Base-by-base conservation (phyloP, 2,888 invertebrate species). In the Arge pagana region DNA sequence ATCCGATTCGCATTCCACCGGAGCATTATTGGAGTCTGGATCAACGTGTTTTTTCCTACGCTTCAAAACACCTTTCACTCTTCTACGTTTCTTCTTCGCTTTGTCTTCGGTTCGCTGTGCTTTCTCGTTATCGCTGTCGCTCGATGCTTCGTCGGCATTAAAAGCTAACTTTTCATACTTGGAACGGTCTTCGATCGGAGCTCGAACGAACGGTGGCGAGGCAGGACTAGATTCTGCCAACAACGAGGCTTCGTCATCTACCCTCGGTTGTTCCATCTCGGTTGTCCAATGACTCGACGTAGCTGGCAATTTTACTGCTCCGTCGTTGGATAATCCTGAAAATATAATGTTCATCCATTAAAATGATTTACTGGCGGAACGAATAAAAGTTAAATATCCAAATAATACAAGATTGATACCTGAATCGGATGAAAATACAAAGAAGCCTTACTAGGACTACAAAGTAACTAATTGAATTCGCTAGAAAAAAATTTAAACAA, bases 81-180 rank as follows among this genome's bases (percentile, higher is more conserved):
- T 59, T 28, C 71, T 64, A 31, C 68, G 68, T 42, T 69, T 72
- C 52, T 81, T 83, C 60, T 77, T 78, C 0, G 57, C 57, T 64
- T 75, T 49, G 54, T 67, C 64, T 60, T 74, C 67, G 60, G 74
- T 66, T 60, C 75, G 58, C 11, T 61, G 66, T 13, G 71, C 70
- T 18, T 73, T 71, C 13, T 74, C 76, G 23, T 70, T 70, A 43
- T 76, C 74, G 43, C 79, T 79, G 54, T 81, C 79, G 30, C 60
- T 81, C 33, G 82, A 83, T 37, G 81, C 72, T 57, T 85, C 85
- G 56, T 80, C 81, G 1, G 71, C 70, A 59, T 83, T 84, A 66
- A 82, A 83, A 2, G 84, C 82, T 39, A 90, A 76, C 70, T 90
- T 89, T 65, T 89, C 88, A 67, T 90, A 90, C 65, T 88, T 89